Evolutionary conservation across 2,113 vertebrate species (phyloP), one percentile per base, ranked within the genome.

Genomic region (Boleophthalmus pectinirostris): DNA sequence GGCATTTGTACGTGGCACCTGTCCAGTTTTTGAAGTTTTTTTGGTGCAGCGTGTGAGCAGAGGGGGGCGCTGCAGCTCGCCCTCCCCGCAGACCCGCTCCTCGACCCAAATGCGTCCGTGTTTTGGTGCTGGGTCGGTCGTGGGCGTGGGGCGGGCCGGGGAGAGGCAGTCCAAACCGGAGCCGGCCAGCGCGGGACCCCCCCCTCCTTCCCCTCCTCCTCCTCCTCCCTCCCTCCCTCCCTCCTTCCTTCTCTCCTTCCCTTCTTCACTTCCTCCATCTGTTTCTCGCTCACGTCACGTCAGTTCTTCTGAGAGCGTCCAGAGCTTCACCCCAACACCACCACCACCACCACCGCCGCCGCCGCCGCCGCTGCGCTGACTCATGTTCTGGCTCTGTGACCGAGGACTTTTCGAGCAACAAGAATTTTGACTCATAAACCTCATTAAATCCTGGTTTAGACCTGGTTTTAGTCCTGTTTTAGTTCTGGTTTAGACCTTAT

Each of bases 151-250:
- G 35, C 54, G 75, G 72, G 68, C 91, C 72, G 77, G 83, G 1
- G 57, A 82, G 81, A 93, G 91, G 93, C 93, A 85, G 92, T n/a
- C 24, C 80, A 87, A 93, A 93, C 93, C 90, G 90, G 93, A 78
- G 72, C 73, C 73, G 93, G 87, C 93, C 92, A 87, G 93, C 60
- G 83, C 78, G 84, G 66, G 69, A 33, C 66, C 73, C 66, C 74
- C 72, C 61, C 29, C 47, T 54, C 8, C 20, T n/a, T 3, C 15
- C 46, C 53, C n/a, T 2, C 15, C 47, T 74, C 57, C 58, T 64
- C 80, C 57, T 54, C 69, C 79, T 78, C 57, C 60, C 68, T 79
- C 54, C 54, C 69, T 78, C 82, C 73, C 82, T 57, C 69, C 2
- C 46, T 51, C 66, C 81, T 54, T 56, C 68, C 77, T 78, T 54